phyloP scores from a whole-genome alignment of 1,140 invertebrate genomes.

The Geopemphigus sp. region DNA sequence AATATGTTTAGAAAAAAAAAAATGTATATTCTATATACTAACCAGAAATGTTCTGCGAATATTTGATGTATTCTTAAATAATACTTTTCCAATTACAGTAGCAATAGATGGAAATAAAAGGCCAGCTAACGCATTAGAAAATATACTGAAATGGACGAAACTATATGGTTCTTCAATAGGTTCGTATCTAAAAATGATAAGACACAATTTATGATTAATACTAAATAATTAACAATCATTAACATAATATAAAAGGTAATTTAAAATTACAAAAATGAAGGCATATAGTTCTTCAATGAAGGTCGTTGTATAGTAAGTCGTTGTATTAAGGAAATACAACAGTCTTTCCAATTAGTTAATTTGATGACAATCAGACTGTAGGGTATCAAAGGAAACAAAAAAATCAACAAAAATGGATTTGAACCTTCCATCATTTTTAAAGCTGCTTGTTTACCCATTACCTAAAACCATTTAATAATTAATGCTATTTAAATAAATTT shows the following conservation, averaged over 20 bases:
- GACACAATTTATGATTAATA: not conserved
- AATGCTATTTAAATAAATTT: conserved; percentile 24
- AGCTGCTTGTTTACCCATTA: conserved; percentile 88
- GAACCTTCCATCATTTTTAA: conserved; percentile 90
- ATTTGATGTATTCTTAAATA: conserved; percentile 86
- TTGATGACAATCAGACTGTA: conserved; percentile 84
- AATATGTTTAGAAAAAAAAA: not conserved
- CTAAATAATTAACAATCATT: too few relatives aligned
- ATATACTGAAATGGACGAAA: too few relatives aligned
- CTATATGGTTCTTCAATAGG: not conserved
- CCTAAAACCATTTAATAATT: conserved; percentile 58
- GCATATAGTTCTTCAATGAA: conserved; percentile 71
- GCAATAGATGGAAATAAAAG: conserved; percentile 90
- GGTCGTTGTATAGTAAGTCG: conserved; percentile 73
- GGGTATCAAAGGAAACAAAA: conserved; percentile 90
- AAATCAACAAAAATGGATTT: conserved; percentile 85
- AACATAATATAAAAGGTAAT: too few relatives aligned
- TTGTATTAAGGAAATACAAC: conserved; percentile 74
- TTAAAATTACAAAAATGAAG: conserved; percentile 63
- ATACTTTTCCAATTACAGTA: conserved; percentile 84
- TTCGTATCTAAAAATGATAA: conserved; percentile 34
- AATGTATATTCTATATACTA: conserved; percentile 48
- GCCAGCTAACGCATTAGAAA: too few relatives aligned
- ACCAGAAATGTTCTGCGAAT: conserved; percentile 84
- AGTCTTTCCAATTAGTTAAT: conserved; percentile 94